These are phyloP conservation scores for Lamproptera curius DNA, from an alignment of 2,888 invertebrate genomes.

Conservation along the genomic window DNA sequence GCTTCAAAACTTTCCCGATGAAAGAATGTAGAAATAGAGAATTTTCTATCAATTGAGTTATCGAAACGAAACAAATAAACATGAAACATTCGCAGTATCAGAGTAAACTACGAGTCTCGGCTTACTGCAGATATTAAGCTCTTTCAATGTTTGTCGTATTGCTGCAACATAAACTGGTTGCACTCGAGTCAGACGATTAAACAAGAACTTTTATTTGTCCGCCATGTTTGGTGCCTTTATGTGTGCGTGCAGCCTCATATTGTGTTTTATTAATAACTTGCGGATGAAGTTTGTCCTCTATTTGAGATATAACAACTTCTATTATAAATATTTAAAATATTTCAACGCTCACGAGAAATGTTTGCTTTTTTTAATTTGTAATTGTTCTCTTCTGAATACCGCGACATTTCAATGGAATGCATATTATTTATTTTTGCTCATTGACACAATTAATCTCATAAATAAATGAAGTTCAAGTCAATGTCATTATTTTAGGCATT, in stretches of 20 bases:
- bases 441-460: too few relatives aligned
- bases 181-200: constrained; percentile 11
- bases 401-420: too few relatives aligned
- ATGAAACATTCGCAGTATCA: constrained; percentile 1
- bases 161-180: constrained; percentile 14
- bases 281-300: not conserved
- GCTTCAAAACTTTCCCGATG: too few relatives aligned
- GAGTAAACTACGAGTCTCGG: constrained; percentile 6
- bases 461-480: too few relatives aligned
- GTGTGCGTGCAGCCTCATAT: not conserved
- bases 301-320: not conserved
- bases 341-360: not conserved
- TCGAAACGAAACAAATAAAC: not conserved
- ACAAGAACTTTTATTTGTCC: constrained; percentile 18
- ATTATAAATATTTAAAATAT: not conserved
- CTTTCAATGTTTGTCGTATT: constrained; percentile 8
- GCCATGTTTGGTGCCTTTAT: constrained; percentile 5
- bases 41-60: not conserved
- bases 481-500: too few relatives aligned
- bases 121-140: constrained; percentile 13
- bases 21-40: not conserved
- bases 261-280: not conserved
- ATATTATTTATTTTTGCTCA: too few relatives aligned
- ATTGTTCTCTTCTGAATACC: too few relatives aligned
- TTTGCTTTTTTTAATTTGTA: too few relatives aligned